phyloP scores from a whole-genome alignment of 92 coral and sea anemone species.

The Actinostola sp. region DNA sequence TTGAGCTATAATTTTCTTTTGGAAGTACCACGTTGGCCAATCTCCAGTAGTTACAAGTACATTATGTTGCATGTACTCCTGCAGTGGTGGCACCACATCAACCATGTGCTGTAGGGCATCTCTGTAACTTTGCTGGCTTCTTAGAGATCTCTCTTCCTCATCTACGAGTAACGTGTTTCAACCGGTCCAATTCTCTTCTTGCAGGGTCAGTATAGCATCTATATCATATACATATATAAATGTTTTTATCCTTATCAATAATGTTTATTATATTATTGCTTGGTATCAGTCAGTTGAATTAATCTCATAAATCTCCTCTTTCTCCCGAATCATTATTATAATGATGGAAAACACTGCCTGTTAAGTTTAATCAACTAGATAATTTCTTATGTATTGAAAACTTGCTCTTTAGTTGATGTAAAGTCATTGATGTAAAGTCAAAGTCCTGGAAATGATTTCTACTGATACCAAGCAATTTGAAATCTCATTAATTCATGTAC shows the following conservation, averaged over 20 bases:
- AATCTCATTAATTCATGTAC: neutral
- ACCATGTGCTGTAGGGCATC: constrained; percentile 14
- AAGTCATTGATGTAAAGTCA: too few relatives aligned
- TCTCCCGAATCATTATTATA: too few relatives aligned
- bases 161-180: constrained; percentile 30
- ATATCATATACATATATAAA: neutral
- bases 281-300: too few relatives aligned
- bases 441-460: too few relatives aligned
- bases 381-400: too few relatives aligned
- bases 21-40: constrained; percentile 67
- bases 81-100: neutral
- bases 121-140: constrained; percentile 10
- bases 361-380: too few relatives aligned
- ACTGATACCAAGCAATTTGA: too few relatives aligned
- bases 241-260: neutral
- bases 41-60: constrained; percentile 34
- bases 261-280: neutral
- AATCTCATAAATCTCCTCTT: too few relatives aligned
- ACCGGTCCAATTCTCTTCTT: constrained; percentile 20
- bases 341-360: too few relatives aligned
- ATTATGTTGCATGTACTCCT: constrained; percentile 7
- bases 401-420: too few relatives aligned
- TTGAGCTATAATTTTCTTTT: constrained; percentile 49
- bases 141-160: constrained; percentile 45
- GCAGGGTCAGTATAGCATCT: constrained; percentile 48